Evolutionary conservation across 1,140 invertebrate species (phyloP), one percentile per base, ranked within the genome.

Genomic region (Riptortus pedestris): DNA sequence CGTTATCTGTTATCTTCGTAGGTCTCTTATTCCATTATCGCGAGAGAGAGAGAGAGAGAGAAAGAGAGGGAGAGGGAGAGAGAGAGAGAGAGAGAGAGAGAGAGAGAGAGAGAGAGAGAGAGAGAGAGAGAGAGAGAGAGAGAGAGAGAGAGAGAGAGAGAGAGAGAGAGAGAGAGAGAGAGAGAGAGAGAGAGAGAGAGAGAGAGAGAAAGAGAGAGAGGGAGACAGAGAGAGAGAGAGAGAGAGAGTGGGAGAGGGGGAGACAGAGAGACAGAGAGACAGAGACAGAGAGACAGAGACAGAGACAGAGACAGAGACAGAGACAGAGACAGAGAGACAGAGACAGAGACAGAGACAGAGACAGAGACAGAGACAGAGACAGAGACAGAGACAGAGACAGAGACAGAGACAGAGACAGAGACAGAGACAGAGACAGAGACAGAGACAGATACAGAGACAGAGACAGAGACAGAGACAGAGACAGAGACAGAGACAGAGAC

Each of bases 371-470:
- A 48, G 45, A 48, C 9, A 11, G 45, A 48, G 45, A 48, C 9
- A 48, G 45, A 18, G 45, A 18, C 9, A 48, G 45, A 48, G 45
- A 48, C 4, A 11, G 45, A 48, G 45, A 48, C 9, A 48, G 45
- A 48, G 45, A 48, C 9, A 48, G 45, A 48, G 45, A 48, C 4
- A 11, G 45, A 48, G 45, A 48, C 9, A 48, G 45, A 48, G 45
- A 48, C 9, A 48, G 45, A 48, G 45, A 48, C 9, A 48, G 45
- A 48, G 45, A 48, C 9, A 57, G 52, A 57, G 52, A 57, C 20
- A 57, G 52, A 57, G 52, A 57, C 20, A 57, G 52, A 57, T 16
- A 57, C 3, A 24, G 52, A 57, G 52, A 57, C 20, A 57, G 52
- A 57, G 52, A 57, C 20, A 27, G n/a, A n/a, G n/a, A n/a, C n/a